These are phyloP conservation scores for Drosophila watanabei DNA, from an alignment of 1,140 invertebrate species.

Conservation along the genomic window DNA sequence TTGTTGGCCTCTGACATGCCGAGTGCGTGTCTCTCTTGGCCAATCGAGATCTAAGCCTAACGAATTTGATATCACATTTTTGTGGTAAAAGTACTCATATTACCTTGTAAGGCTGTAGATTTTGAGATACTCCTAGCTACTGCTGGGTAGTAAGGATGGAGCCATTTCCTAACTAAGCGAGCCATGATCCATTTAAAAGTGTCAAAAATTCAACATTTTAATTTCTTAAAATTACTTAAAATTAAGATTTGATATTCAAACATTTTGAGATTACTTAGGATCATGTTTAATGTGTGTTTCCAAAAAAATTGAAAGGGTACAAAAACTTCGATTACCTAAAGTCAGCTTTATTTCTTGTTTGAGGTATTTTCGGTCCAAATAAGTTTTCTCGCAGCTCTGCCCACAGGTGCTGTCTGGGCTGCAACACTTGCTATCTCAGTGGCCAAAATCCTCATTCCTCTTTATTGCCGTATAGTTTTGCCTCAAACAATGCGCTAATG, in stretches of 20 bases:
- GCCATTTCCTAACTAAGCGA: no score
- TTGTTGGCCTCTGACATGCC: constrained; percentile 26
- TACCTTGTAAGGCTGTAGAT: not conserved
- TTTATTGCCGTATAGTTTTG: constrained; percentile 31
- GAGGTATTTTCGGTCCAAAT: not conserved
- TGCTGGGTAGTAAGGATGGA: no score
- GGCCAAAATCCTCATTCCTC: constrained; percentile 21
- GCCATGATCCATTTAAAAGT: no score
- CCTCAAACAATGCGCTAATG: constrained; percentile 68
- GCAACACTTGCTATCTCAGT: constrained; percentile 16
- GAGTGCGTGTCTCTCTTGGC: constrained; percentile 2
- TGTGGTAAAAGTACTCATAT: not conserved
- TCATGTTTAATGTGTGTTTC: not conserved
- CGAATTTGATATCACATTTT: not conserved
- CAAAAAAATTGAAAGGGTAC: not conserved
- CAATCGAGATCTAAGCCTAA: not conserved
- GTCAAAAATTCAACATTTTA: no score
- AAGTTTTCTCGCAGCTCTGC: not conserved
- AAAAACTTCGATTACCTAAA: not conserved
- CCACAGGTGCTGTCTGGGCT: constrained; percentile 1
- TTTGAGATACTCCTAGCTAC: not conserved
- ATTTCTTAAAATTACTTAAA: no score
- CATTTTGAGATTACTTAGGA: not conserved
- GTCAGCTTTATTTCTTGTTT: not conserved
- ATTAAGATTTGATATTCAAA: no score